Percentiles rank a stretch among this genome's conserved stretches.
Evolutionary conservation across 2,113 vertebrate species (phyloP).

Genomic region (Noctilio leporinus): DNA sequence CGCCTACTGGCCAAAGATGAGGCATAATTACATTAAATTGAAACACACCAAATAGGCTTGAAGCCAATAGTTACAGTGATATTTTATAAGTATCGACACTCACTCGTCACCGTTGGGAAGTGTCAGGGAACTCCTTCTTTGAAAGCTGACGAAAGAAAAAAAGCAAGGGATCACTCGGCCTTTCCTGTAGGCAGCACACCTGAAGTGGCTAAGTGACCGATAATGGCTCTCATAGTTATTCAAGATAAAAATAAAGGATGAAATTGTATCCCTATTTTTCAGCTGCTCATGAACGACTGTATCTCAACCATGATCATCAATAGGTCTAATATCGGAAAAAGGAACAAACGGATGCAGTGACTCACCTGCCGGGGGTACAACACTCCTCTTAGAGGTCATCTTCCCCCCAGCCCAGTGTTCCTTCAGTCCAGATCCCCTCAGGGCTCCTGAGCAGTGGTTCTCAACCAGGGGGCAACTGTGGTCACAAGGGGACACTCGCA

Average conservation of each 20-base stretch:
- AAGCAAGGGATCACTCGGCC: not conserved
- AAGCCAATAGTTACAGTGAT: not conserved
- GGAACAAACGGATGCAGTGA: not conserved
- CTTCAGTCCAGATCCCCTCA: not conserved
- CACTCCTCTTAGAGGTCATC: not conserved
- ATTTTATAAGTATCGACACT: not conserved
- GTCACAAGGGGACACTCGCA: not conserved
- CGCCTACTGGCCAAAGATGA: not conserved
- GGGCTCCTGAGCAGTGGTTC: not conserved
- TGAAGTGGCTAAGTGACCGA: too few relatives aligned
- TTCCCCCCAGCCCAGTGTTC: not conserved
- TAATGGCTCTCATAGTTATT: not conserved
- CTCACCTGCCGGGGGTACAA: too few relatives aligned
- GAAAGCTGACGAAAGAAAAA: not conserved
- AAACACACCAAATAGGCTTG: not conserved
- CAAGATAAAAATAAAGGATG: not conserved
- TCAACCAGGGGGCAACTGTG: not conserved
- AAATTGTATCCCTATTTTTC: not conserved
- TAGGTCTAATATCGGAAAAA: not conserved
- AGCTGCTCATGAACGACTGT: not conserved
- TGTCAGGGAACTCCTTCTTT: not conserved
- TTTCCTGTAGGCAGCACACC: not conserved
- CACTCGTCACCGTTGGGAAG: not conserved
- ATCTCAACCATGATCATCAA: not conserved
- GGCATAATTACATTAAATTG: not conserved